These are phyloP conservation scores for Drosophila mojavensis DNA, from an alignment of 1,140 invertebrate genomes.

Conservation along the genomic window DNA sequence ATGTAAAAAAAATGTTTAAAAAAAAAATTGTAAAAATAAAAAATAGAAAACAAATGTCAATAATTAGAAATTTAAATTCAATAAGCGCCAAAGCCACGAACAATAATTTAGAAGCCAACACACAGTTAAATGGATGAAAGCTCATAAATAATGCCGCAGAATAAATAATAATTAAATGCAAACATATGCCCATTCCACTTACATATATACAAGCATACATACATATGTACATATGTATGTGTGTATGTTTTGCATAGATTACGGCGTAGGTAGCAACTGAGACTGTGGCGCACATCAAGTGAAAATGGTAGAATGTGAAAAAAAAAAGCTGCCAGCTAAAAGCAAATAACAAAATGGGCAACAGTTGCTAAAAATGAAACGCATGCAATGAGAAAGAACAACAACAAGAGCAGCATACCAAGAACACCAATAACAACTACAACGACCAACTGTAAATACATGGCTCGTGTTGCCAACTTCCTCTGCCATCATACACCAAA, in stretches of 20 bases:
- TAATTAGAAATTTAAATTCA: conserved; percentile 78
- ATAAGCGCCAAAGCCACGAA: conserved; percentile 53
- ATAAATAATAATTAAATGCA: conserved; percentile 51
- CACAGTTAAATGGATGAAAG: conserved; percentile 45
- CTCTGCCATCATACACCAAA: conserved; percentile 6
- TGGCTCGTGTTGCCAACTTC: conserved; percentile 21
- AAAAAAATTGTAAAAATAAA: not conserved
- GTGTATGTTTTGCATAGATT: conserved; percentile 55
- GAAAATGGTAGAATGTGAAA: conserved; percentile 27
- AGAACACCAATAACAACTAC: conserved; percentile 6
- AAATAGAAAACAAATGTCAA: conserved; percentile 37
- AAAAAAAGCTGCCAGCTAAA: conserved; percentile 10
- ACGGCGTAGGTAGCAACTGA: conserved; percentile 24
- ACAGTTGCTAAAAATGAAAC: conserved; percentile 23
- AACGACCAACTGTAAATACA: conserved; percentile 38
- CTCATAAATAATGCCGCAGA: conserved; percentile 31
- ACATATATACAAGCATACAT: not conserved
- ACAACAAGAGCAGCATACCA: not conserved
- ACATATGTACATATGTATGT: not conserved
- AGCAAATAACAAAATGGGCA: conserved; percentile 23
- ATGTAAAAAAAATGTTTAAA: not conserved
- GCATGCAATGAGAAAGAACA: conserved; percentile 10
- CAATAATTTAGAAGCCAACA: conserved; percentile 61
- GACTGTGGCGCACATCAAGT: conserved; percentile 10
- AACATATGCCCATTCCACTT: conserved; percentile 3